Base-by-base conservation (phyloP, 2,888 invertebrate genomes). In the Chaitophorus viminalis region DNA sequence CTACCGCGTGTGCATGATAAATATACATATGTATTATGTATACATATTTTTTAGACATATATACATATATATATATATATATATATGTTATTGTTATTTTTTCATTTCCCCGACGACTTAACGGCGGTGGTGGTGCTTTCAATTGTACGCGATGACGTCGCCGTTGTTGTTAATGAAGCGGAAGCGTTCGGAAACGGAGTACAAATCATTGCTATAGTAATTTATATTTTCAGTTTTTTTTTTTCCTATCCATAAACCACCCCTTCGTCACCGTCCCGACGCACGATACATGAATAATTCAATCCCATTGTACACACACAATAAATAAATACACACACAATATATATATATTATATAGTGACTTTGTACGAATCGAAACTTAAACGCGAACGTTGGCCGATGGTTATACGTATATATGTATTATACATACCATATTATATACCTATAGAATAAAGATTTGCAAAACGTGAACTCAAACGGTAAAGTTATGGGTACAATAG, bases 111-210 rank as follows among this genome's bases (percentile, higher is more conserved):
- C 54, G 82, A 72, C 72, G 72, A 83, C 82, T 83, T 74, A 29
- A 54, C 54, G 82, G 54, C 72, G 33, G 72, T 36, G 70, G 31
- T 25, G 70, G 33, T 25, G 74, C 74, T n/a, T 86, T 86, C 79
- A 86, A 86, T 86, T 84, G 83, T 76, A 60, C 83, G 65, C 83
- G 75, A 84, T 84, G 83, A 84, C 83, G 83, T 83, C 83, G 83
- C 31, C 65, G 78, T 77, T 33, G 86, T 86, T 79, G 86, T 86
- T 86, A 86, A 86, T 86, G 86, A 86, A 86, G 86, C 86, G 86
- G 86, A 86, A 86, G 86, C 86, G 78, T 86, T 86, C 78, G 78
- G 85, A 86, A 86, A 78, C 72, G 36, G 78, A 72, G 86, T 86
- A 86, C 86, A 86, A 86, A 86, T 86, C 78, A 86, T 86, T 60